Evolutionary conservation across 2,113 vertebrate species (phyloP).

Genomic region (Osmerus eperlanus): DNA sequence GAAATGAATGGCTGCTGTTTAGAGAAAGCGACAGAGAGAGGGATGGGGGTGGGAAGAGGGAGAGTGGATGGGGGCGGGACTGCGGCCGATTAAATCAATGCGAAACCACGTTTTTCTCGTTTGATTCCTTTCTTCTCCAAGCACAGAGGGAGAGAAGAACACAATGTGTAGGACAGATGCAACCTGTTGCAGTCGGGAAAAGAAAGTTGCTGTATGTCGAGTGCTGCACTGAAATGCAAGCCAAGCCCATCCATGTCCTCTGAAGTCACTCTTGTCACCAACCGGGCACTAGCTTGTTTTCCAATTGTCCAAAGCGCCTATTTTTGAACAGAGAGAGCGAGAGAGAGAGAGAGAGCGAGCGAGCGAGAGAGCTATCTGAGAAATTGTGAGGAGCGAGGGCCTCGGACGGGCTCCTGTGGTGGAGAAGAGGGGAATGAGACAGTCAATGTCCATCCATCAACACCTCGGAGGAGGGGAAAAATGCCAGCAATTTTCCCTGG

Average conservation of each 20-base stretch:
- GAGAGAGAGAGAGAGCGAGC: too few relatives aligned
- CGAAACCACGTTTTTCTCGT: conserved; percentile 1
- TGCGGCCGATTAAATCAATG: conserved; percentile 35
- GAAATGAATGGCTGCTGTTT: conserved; percentile 54
- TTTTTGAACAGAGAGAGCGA: too few relatives aligned
- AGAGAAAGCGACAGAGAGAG: conserved; percentile 21
- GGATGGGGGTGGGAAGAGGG: not conserved
- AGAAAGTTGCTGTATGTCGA: too few relatives aligned
- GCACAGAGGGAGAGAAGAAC: conserved; percentile 22
- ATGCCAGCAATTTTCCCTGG: conserved; percentile 64
- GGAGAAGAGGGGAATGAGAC: conserved; percentile 47
- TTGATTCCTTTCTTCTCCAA: conserved; percentile 3
- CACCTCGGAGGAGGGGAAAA: conserved; percentile 51
- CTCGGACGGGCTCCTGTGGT: conserved; percentile 38
- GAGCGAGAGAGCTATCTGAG: not conserved
- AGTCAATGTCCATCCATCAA: conserved; percentile 64
- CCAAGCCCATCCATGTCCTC: too few relatives aligned
- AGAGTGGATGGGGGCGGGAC: not conserved
- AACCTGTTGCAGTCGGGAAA: too few relatives aligned
- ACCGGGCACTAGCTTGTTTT: conserved; percentile 22
- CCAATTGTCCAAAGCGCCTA: conserved; percentile 46
- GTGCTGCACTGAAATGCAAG: too few relatives aligned
- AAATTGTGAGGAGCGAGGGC: not conserved
- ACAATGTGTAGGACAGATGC: not conserved
- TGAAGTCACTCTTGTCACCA: not conserved